Conservation (phyloP, 1,140 invertebrate genomes). For the Laupala kohalensis region DNA sequence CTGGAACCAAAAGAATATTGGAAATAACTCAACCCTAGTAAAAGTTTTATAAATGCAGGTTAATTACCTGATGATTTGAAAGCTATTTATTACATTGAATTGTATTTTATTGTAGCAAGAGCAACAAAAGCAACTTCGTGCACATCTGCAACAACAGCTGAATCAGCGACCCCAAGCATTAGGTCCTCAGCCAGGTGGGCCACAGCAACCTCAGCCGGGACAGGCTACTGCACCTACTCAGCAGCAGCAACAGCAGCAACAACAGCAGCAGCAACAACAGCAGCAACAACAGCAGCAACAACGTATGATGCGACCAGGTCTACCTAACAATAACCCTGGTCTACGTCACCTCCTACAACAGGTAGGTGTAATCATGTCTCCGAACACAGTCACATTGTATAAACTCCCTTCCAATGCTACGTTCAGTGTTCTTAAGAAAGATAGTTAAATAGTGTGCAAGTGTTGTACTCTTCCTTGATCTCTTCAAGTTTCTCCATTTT, state of each 20-base stretch:
- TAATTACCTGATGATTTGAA: no score
- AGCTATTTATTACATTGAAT: neutral
- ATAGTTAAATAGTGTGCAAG: no score
- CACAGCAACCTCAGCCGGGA: conserved; percentile 18
- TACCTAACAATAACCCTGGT: conserved; percentile 50
- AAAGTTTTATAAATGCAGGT: no score
- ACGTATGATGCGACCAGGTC: conserved; percentile 47
- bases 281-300: conserved; percentile 24
- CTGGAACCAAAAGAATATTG: no score
- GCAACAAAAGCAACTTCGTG: conserved; percentile 22
- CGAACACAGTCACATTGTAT: neutral
- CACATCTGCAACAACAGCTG: conserved; percentile 19
- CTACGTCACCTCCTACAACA: conserved; percentile 53
- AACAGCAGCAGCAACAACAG: conserved; percentile 25
- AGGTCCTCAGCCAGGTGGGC: conserved; percentile 2
- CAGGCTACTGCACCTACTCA: conserved; percentile 14
- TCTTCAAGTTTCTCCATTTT: no score
- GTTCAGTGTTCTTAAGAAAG: neutral
- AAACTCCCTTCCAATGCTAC: neutral
- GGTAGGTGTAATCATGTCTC: conserved; percentile 25
- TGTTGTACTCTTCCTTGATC: no score
- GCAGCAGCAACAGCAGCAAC: conserved; percentile 19
- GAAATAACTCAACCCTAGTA: no score
- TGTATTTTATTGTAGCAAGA: conserved; percentile 17
- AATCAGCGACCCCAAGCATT: conserved; percentile 16